phyloP scores from a whole-genome alignment of 2,888 invertebrate genomes.

The Chromoteleia sp. region DNA sequence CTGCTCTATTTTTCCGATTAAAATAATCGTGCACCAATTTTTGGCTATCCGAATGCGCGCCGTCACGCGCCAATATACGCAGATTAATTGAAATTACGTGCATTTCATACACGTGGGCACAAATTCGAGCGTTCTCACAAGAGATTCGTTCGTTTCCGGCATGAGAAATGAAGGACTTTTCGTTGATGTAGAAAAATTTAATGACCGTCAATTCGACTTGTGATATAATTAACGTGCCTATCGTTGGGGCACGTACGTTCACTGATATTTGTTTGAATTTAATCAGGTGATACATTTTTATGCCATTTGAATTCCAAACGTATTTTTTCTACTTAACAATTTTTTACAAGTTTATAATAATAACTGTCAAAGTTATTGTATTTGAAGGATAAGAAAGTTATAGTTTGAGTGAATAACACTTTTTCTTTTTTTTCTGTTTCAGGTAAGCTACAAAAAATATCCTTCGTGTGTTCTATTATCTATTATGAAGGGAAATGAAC shows the following conservation, averaged over 20 bases:
- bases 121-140: conserved; percentile 23
- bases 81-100: conserved; percentile 38
- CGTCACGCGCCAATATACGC: conserved; percentile 6
- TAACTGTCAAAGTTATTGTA: no score
- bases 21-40: conserved; percentile 5
- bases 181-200: conserved; percentile 59
- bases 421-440: background rate
- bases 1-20: background rate
- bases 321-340: no score
- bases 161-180: conserved; percentile 38
- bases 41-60: conserved; percentile 7
- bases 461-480: no score
- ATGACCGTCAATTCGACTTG: conserved; percentile 29
- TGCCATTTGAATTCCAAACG: no score
- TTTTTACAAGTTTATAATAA: no score
- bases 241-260: conserved; percentile 9
- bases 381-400: no score
- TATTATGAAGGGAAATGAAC: no score
- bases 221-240: conserved; percentile 24
- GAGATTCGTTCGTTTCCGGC: conserved; percentile 27
- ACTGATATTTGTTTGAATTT: conserved; percentile 1
- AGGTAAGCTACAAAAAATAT: conserved; percentile 11
- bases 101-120: conserved; percentile 21
- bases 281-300: background rate
- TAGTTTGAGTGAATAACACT: no score